A percentile compares a stretch with the other conserved stretches of the same genome.
Conservation (phyloP, 2,113 vertebrate genomes). For the Carassius carassius region DNA sequence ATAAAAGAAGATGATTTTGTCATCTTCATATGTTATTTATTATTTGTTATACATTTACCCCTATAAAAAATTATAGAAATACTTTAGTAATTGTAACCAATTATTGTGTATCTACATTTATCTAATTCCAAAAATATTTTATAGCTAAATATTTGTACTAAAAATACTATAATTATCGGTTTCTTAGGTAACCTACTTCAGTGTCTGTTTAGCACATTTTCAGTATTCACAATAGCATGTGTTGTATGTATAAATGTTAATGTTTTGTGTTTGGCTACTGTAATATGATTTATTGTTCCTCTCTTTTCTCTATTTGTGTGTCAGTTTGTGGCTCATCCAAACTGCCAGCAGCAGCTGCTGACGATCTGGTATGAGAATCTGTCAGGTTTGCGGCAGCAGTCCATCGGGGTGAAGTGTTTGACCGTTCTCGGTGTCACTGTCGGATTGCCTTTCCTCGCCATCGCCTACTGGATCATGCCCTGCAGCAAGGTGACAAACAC, state of each 20-base stretch:
- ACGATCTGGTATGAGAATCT: constrained; percentile 99
- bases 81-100: too few relatives aligned
- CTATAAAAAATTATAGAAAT: too few relatives aligned
- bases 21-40: too few relatives aligned
- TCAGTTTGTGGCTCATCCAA: constrained; percentile 96
- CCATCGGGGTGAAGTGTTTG: constrained; percentile 93
- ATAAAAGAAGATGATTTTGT: not conserved
- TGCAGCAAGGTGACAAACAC: constrained; percentile 89
- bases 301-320: constrained; percentile 50
- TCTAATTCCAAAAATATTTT: too few relatives aligned
- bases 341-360: constrained; percentile 96
- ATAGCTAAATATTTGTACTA: too few relatives aligned
- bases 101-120: too few relatives aligned
- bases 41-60: too few relatives aligned
- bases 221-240: not conserved
- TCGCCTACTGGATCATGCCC: constrained; percentile 96
- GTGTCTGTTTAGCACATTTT: not conserved
- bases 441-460: constrained; percentile 92
- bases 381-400: constrained; percentile 91
- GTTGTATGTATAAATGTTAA: not conserved
- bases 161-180: not conserved
- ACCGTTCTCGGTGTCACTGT: constrained; percentile 92
- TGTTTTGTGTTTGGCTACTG: not conserved
- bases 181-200: not conserved
- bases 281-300: constrained; percentile 1